Evolutionary conservation across 2,888 invertebrate species (phyloP), one percentile per base, ranked within the genome.

Genomic region (Zele albiditarsus): DNA sequence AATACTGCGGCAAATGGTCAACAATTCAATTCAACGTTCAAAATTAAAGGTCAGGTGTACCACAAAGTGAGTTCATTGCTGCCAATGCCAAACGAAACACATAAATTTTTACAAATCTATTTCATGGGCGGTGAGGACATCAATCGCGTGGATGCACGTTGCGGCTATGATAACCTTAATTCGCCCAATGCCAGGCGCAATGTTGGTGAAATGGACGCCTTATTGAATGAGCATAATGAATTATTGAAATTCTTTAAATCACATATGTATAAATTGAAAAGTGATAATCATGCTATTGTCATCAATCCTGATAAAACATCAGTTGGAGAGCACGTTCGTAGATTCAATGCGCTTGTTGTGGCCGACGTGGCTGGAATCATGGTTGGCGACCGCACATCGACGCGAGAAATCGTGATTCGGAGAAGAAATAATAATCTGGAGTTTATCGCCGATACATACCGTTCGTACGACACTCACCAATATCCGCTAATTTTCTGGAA

Each of bases 341-440:
- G 85, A 85, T 88, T 84, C 80, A 86, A 88, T 80, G 85, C 85
- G 75, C 86, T 86, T 75, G 81, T 81, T 79, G 79, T 79, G 80
- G 81, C 81, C 58, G 83, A 83, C 71, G 82, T 84, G 82, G 84
- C 81, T 79, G 80, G 73, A 77, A 80, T 84, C 79, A 82, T 85
- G 79, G 83, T 83, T 81, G 82, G 81, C 78, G 79, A 83, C 42
- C 78, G 75, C 49, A 71, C 75, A 76, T 78, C 33, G 42, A 67
- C 77, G 31, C 78, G 80, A 77, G 73, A 83, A 78, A 82, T 83
- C 38, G 77, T 82, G 76, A 80, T 83, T 80, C 77, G 71, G 28
- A 78, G 80, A 70, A 79, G 80, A 79, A 80, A 81, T 75, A 82
- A 80, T 79, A 77, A 78, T 79, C 72, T 83, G 12, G 63, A 80